These are phyloP conservation scores for Parnassius glacialis DNA, from an alignment of 2,888 invertebrate species.

Conservation along the genomic window DNA sequence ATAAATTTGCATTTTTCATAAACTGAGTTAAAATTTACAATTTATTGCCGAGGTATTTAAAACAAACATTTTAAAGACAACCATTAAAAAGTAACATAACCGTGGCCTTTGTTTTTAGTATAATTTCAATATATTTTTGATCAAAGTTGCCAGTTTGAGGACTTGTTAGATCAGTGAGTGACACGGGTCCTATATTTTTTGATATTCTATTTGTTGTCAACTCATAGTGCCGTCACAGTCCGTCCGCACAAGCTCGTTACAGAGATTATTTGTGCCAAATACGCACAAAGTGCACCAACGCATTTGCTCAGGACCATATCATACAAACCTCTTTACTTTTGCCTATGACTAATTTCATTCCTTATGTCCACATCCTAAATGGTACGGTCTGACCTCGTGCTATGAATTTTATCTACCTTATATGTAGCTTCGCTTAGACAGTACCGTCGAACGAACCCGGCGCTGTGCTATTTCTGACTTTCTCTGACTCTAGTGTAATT, in stretches of 20 bases:
- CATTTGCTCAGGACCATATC: constrained; percentile 46
- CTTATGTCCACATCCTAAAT: constrained; percentile 6
- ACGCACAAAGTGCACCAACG: constrained; percentile 53
- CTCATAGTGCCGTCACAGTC: constrained; percentile 18
- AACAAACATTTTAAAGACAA: too few relatives aligned
- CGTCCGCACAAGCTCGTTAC: constrained; percentile 29
- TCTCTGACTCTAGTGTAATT: constrained; percentile 1
- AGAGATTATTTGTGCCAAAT: constrained; percentile 64
- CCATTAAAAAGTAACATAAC: too few relatives aligned
- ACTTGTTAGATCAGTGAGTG: too few relatives aligned
- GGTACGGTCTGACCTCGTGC: not conserved
- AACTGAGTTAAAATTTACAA: too few relatives aligned
- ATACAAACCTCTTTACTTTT: constrained; percentile 21
- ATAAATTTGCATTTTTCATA: too few relatives aligned
- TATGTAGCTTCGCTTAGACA: constrained; percentile 17
- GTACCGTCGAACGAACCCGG: constrained; percentile 2
- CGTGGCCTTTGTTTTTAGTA: too few relatives aligned
- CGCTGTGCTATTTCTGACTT: constrained; percentile 2
- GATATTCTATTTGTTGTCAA: constrained; percentile 1
- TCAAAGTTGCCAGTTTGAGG: too few relatives aligned
- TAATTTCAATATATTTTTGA: too few relatives aligned
- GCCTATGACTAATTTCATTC: not conserved
- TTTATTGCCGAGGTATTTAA: too few relatives aligned
- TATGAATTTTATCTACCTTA: not conserved
- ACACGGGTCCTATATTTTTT: too few relatives aligned